Evolutionary conservation across 2,888 invertebrate genomes (phyloP), one percentile per base, ranked within the genome.

Genomic region (Stenichneumon culpator): DNA sequence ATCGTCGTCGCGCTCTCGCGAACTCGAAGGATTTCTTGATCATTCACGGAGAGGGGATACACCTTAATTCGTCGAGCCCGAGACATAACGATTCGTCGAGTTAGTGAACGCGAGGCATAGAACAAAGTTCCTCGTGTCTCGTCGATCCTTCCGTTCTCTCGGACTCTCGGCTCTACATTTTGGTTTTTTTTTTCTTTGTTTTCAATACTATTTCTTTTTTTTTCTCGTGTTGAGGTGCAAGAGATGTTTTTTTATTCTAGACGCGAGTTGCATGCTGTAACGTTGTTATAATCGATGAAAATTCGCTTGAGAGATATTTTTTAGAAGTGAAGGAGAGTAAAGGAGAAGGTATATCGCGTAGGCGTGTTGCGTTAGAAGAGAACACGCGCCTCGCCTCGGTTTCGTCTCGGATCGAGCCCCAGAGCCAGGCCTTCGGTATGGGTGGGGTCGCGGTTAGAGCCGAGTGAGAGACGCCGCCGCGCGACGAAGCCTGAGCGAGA

Each of bases 371-470:
- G 50, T 65, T 19, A 22, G 52, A 54, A 19, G 50, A 47, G 75
- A 65, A 52, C 65, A 77, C 52, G 77, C 77, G 77, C 67, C 77
- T 75, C 52, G 75, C 52, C 67, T 77, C 47, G 54, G 72, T 50
- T 65, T 63, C 50, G 54, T 22, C 54, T 54, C 54, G 54, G 54
- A 22, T 52, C 77, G 77, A 65, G 65, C 63, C 28, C 16, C 63
- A 32, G 63, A 25, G 63, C 28, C 50, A 50, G 74, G 75, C 36
- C 50, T 54, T 67, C 52, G 77, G 52, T 39, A 77, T 67, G 77
- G 77, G 77, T 77, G 77, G 77, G 77, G 77, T 77, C 77, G 77
- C 77, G 77, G 67, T 54, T 77, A 22, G 36, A 52, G 67, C 77
- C 39, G 65, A 65, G 79, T 54, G 79, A 79, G 63, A 52, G 52